Evolutionary conservation across 2,113 vertebrate genomes (phyloP).

Genomic region (Saimiri boliviensis): DNA sequence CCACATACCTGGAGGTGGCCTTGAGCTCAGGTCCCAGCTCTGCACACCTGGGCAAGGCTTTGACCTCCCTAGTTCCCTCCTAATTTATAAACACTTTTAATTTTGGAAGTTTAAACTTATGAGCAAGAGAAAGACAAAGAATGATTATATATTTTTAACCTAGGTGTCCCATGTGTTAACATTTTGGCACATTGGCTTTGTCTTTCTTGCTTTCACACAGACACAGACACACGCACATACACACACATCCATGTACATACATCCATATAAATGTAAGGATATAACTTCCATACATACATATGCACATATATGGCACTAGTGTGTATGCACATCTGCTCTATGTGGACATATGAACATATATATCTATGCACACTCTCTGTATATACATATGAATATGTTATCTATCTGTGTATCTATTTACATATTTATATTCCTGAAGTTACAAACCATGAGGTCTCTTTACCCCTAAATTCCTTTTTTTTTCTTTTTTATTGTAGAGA

Average conservation of each 20-base stretch:
- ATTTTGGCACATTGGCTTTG: neutral
- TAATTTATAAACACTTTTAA: neutral
- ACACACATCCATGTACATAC: neutral
- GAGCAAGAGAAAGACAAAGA: neutral
- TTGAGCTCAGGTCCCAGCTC: neutral
- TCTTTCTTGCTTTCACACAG: neutral
- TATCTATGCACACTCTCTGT: no score
- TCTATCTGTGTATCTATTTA: neutral
- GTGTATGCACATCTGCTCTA: neutral
- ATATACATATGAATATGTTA: neutral
- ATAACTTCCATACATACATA: neutral
- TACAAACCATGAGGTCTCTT: neutral
- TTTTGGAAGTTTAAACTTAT: conserved; percentile 3
- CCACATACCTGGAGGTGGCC: neutral
- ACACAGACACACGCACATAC: no score
- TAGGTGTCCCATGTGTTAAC: neutral
- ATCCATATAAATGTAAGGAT: neutral
- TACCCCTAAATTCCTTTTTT: neutral
- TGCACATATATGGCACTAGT: neutral
- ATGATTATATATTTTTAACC: neutral
- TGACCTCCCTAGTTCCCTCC: neutral
- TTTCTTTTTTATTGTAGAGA: no score
- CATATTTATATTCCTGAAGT: neutral
- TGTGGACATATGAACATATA: neutral
- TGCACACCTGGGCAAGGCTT: neutral